A percentile compares a stretch with the other conserved stretches of the same genome.
These are phyloP conservation scores for Lutjanus erythropterus DNA, from an alignment of 2,113 vertebrate species.

Conservation along the genomic window DNA sequence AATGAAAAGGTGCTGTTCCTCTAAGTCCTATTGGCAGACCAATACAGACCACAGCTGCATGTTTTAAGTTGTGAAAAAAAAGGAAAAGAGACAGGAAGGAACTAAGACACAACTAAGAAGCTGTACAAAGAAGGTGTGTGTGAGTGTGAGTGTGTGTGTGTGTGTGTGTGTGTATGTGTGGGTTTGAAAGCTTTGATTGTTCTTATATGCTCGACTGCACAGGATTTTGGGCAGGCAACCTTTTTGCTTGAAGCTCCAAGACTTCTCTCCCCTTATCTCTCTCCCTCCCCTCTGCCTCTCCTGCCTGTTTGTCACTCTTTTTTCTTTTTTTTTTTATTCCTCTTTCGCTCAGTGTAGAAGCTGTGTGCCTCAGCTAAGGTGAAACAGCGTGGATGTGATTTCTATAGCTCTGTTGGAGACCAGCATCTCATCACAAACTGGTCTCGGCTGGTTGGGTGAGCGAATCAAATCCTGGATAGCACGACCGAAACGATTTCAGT, in stretches of 20 bases:
- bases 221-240: constrained; percentile 68
- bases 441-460: constrained; percentile 75
- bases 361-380: constrained; percentile 68
- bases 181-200: constrained; percentile 70
- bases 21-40: constrained; percentile 41
- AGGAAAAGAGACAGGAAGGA: constrained; percentile 3
- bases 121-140: constrained; percentile 20
- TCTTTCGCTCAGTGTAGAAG: constrained; percentile 44
- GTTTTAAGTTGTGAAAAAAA: constrained; percentile 29
- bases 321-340: constrained; percentile 43
- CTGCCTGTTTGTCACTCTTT: constrained; percentile 47
- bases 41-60: constrained; percentile 18
- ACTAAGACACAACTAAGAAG: constrained; percentile 30
- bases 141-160: constrained; percentile 11
- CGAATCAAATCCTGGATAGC: constrained; percentile 75
- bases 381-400: constrained; percentile 78
- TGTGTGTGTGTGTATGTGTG: constrained; percentile 17
- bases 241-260: constrained; percentile 63
- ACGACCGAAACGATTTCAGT: constrained; percentile 73
- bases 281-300: constrained; percentile 19
- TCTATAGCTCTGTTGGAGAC: constrained; percentile 78
- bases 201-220: constrained; percentile 70
- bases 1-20: constrained; percentile 30
- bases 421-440: constrained; percentile 78
- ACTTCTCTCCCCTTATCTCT: constrained; percentile 57